Evolutionary conservation across 2,888 invertebrate species (phyloP).

Genomic region (Malthinus flaveolus): DNA sequence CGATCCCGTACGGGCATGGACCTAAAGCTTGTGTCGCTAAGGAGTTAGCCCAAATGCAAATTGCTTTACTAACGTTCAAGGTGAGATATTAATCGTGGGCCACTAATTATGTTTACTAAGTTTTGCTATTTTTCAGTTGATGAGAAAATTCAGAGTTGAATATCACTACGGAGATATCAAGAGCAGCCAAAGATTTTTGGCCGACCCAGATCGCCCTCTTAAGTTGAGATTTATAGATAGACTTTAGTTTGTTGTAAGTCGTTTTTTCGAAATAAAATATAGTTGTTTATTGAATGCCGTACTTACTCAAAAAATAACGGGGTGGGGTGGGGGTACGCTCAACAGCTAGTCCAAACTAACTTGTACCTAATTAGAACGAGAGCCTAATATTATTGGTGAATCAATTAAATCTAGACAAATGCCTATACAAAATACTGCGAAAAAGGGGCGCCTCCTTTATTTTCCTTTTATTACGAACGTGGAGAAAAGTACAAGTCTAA

Average conservation of each 20-base stretch:
- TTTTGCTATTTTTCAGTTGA: conserved; percentile 55
- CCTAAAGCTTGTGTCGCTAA: conserved; percentile 65
- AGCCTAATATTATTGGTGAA: too few species aligned
- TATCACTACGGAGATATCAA: conserved; percentile 69
- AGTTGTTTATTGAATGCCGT: too few species aligned
- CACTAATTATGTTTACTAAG: too few species aligned
- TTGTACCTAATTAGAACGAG: too few species aligned
- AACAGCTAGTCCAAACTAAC: too few species aligned
- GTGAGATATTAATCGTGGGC: conserved; percentile 45
- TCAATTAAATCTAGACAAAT: too few species aligned
- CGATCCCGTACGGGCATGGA: conserved; percentile 68
- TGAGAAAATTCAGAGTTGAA: conserved; percentile 65
- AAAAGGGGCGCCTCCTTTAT: too few species aligned
- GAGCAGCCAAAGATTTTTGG: conserved; percentile 61
- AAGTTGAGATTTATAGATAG: conserved; percentile 68
- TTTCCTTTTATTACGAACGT: neutral
- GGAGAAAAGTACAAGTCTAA: conserved; percentile 36
- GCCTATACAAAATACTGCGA: too few species aligned
- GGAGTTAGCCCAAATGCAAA: conserved; percentile 63
- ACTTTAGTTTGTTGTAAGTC: too few species aligned
- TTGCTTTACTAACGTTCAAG: conserved; percentile 61
- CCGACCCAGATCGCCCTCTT: conserved; percentile 63
- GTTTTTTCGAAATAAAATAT: too few species aligned
- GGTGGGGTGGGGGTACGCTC: too few species aligned
- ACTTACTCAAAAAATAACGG: too few species aligned